Conservation (phyloP, 92 coral and sea anemone genomes). For the Epizoanthus fatuus region DNA sequence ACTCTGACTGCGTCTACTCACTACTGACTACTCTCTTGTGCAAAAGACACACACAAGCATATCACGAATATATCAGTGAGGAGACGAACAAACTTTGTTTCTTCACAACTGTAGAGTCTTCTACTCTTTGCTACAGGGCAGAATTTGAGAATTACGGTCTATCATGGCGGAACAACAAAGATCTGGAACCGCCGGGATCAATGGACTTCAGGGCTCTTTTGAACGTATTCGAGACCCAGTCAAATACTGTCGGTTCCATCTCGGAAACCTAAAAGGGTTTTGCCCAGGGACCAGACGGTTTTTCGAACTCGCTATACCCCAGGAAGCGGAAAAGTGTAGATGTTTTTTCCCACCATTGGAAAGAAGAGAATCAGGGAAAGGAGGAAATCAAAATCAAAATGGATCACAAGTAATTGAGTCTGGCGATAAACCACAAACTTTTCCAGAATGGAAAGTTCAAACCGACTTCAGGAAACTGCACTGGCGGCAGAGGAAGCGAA, state of each 20-base stretch:
- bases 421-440: constrained; percentile 71
- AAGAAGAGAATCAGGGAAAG: neutral
- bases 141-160: too few relatives aligned
- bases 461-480: constrained; percentile 82
- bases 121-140: too few relatives aligned
- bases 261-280: constrained; percentile 70
- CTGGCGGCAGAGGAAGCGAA: constrained; percentile 77
- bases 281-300: constrained; percentile 44
- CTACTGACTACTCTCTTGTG: too few relatives aligned
- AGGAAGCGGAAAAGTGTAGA: constrained; percentile 34
- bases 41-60: too few relatives aligned
- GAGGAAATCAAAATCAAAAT: neutral
- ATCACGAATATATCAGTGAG: too few relatives aligned
- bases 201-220: neutral
- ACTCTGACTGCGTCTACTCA: too few relatives aligned
- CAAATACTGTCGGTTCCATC: constrained; percentile 15
- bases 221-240: neutral
- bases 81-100: too few relatives aligned
- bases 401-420: neutral
- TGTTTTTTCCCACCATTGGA: constrained; percentile 55
- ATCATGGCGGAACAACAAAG: constrained; percentile 16
- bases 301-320: constrained; percentile 67
- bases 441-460: constrained; percentile 94
- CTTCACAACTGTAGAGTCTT: too few relatives aligned
- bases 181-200: neutral